These are phyloP conservation scores for Turritopsis dohrnii DNA, from an alignment of 30 jellyfish, hydroid and myxozoan species.

Conservation along the genomic window DNA sequence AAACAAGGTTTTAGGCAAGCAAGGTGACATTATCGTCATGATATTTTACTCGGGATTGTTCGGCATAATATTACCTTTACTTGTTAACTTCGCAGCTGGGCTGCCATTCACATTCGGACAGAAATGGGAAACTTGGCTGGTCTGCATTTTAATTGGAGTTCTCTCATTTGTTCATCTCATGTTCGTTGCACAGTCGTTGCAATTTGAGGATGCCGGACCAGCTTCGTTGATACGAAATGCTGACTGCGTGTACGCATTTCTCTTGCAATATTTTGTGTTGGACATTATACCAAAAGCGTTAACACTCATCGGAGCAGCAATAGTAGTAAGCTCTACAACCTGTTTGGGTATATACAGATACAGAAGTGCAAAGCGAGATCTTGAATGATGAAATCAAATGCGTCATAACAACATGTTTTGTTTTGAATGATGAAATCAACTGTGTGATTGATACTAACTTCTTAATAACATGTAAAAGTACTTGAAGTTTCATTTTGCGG, in stretches of 20 bases:
- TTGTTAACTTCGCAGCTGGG: slow-evolving; percentile 18
- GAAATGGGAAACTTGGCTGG: slow-evolving; percentile 55
- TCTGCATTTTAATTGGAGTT: slow-evolving; percentile 51
- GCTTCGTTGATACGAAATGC: slow-evolving; percentile 80
- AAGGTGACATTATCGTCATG: slow-evolving; percentile 52
- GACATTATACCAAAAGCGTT: slow-evolving; percentile 57
- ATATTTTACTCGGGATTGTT: slow-evolving; percentile 60
- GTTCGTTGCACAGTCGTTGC: slow-evolving; percentile 76
- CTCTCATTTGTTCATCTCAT: slow-evolving; percentile 72
- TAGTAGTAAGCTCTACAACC: slow-evolving; percentile 53
- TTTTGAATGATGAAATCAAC: background rate
- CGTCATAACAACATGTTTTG: too few relatives aligned
- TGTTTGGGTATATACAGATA: slow-evolving; percentile 30
- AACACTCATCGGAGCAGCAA: slow-evolving; percentile 61
- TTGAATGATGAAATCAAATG: background rate
- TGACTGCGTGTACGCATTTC: slow-evolving; percentile 68
- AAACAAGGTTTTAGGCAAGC: slow-evolving; percentile 55
- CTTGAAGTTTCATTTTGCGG: too few relatives aligned
- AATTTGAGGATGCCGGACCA: slow-evolving; percentile 87
- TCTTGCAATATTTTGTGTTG: slow-evolving; percentile 56
- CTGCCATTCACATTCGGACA: slow-evolving; percentile 38
- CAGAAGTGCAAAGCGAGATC: background rate
- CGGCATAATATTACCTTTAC: slow-evolving; percentile 61
- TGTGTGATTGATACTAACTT: background rate
- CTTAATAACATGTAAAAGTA: too few relatives aligned